A percentile compares a stretch with the other conserved stretches of the same genome.
phyloP scores from a whole-genome alignment of 1,140 invertebrate genomes.

The Drosophila pseudoananassae region DNA sequence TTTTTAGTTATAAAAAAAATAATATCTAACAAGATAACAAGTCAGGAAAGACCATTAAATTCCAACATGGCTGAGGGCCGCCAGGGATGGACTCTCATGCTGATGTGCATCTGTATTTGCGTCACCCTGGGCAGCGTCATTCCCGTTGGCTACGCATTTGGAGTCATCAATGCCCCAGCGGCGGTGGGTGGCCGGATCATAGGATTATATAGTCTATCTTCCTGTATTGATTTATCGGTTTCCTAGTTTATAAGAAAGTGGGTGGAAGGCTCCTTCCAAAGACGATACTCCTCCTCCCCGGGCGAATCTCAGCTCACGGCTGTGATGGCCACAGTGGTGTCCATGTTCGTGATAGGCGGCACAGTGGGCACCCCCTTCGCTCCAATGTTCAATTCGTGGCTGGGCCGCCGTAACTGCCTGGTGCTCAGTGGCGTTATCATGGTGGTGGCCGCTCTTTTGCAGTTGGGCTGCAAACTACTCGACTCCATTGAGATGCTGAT shows the following conservation, averaged over 20 bases:
- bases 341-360: conserved; percentile 91
- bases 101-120: conserved; percentile 28
- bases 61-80: conserved; percentile 7
- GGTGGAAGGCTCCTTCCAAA: conserved; percentile 87
- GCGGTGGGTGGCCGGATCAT: conserved; percentile 84
- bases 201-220: background rate
- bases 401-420: conserved; percentile 86
- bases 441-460: conserved; percentile 85
- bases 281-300: conserved; percentile 85
- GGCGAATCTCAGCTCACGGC: conserved; percentile 85
- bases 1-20: too few species aligned
- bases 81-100: conserved; percentile 20
- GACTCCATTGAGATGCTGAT: conserved; percentile 89
- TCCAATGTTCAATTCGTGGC: conserved; percentile 87
- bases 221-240: background rate
- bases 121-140: conserved; percentile 87
- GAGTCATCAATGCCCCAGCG: conserved; percentile 92
- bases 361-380: conserved; percentile 89
- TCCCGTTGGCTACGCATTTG: conserved; percentile 94
- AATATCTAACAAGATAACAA: too few species aligned
- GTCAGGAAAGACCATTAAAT: background rate
- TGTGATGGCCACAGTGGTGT: conserved; percentile 91
- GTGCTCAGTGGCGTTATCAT: conserved; percentile 29
- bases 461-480: conserved; percentile 85
- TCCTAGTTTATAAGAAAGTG: conserved; percentile 88